phyloP scores from a whole-genome alignment of 2,113 vertebrate species.

The Synodontis membranacea region DNA sequence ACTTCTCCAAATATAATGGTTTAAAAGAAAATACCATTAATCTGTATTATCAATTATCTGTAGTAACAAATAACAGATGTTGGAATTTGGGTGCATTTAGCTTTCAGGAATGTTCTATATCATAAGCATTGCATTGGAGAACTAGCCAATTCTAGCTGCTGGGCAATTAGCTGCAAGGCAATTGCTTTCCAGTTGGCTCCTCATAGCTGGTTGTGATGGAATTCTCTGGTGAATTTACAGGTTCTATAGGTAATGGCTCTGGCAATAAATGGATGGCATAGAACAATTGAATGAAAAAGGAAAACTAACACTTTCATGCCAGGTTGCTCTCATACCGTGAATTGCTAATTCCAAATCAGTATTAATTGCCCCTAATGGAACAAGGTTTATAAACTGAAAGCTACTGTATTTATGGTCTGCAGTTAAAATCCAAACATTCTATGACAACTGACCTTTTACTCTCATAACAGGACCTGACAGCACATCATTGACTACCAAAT shows the following conservation, averaged over 20 bases:
- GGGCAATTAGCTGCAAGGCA: neutral
- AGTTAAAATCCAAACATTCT: neutral
- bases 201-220: neutral
- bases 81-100: neutral
- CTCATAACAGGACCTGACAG: neutral
- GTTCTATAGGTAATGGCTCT: neutral
- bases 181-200: neutral
- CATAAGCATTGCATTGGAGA: neutral
- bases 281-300: neutral
- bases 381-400: neutral
- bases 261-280: neutral
- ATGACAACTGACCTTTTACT: constrained; percentile 7
- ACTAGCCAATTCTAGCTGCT: neutral
- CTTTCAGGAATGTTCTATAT: neutral
- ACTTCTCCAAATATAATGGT: neutral
- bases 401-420: neutral
- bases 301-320: neutral
- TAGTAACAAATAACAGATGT: neutral
- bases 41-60: neutral
- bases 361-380: neutral
- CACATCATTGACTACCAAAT: neutral
- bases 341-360: neutral
- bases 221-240: neutral
- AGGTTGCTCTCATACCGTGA: neutral
- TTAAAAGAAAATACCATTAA: neutral